These are phyloP conservation scores for Zosterops lateralis DNA, from an alignment of 2,113 vertebrate species.

Conservation along the genomic window DNA sequence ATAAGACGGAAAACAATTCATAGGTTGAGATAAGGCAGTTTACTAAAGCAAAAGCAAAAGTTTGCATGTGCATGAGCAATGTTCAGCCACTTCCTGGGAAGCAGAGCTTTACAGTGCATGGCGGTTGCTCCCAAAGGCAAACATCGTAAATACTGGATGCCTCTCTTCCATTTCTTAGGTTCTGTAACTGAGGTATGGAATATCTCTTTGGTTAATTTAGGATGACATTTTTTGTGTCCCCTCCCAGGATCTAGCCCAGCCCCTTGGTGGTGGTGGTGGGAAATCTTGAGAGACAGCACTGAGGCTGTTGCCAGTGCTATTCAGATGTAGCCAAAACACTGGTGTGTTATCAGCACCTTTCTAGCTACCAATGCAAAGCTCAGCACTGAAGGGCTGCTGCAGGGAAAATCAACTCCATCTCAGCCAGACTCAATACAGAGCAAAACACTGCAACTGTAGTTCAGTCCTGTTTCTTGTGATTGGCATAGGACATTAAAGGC, in stretches of 20 bases:
- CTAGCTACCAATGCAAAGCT: neutral
- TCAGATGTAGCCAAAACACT: neutral
- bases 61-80: neutral
- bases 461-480: neutral
- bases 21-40: neutral
- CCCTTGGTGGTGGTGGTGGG: neutral
- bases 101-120: neutral
- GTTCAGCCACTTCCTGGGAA: neutral
- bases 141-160: accelerated
- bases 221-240: neutral
- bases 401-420: neutral
- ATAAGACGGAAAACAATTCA: neutral
- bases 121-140: accelerated
- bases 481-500: neutral
- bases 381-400: neutral
- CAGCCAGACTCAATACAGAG: neutral
- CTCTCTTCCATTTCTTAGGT: neutral
- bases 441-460: neutral
- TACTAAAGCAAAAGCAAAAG: neutral
- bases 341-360: neutral
- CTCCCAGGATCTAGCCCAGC: neutral
- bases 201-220: neutral
- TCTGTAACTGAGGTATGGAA: neutral
- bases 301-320: neutral
- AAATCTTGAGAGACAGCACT: neutral